Conservation (phyloP, 2,113 vertebrate genomes). For the Myanophis thanlyinensis region DNA sequence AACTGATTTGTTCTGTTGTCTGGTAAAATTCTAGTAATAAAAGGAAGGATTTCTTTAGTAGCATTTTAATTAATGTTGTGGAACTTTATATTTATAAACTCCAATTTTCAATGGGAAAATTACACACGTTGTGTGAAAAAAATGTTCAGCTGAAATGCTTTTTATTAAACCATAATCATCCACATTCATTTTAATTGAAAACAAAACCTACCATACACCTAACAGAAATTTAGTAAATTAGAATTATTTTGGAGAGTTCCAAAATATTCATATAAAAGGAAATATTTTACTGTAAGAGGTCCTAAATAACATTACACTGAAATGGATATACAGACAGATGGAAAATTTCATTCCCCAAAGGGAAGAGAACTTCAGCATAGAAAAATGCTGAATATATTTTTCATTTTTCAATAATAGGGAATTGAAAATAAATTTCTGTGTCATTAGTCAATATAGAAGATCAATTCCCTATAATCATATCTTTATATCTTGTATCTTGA, state of each 20-base stretch:
- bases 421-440: not conserved
- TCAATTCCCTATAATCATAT: constrained; percentile 10
- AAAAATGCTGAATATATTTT: constrained; percentile 24
- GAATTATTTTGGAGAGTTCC: constrained; percentile 16
- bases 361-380: constrained; percentile 30
- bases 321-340: not conserved
- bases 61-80: constrained; percentile 30
- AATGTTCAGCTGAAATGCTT: constrained; percentile 19
- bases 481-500: not conserved
- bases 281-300: constrained; percentile 38
- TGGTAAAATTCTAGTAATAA: not conserved
- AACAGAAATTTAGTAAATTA: constrained; percentile 23
- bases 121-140: constrained; percentile 28
- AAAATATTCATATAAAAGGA: constrained; percentile 38
- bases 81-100: constrained; percentile 30
- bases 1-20: not conserved
- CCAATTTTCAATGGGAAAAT: not conserved
- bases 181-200: constrained; percentile 8
- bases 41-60: constrained; percentile 22
- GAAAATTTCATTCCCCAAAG: constrained; percentile 16
- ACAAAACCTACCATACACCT: not conserved
- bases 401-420: constrained; percentile 15
- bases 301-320: constrained; percentile 45
- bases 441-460: not conserved
- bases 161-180: constrained; percentile 39